Evolutionary conservation across 2,113 vertebrate genomes (phyloP), one percentile per base, ranked within the genome.

Genomic region (Lycocorax pyrrhopterus): DNA sequence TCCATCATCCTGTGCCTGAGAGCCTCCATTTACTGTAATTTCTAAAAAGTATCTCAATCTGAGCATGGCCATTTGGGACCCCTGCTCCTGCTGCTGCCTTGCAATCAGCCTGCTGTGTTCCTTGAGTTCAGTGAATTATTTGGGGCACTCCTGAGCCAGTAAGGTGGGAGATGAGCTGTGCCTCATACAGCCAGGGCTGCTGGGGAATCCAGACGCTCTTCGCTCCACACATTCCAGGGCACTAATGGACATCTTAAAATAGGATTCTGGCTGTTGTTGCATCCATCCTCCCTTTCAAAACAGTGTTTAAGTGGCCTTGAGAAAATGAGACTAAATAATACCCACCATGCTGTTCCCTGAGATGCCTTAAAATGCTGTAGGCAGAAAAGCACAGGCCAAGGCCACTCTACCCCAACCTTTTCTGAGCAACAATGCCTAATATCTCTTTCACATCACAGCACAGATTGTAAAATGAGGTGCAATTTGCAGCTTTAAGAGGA

Each of bases 311-410:
- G 64, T 78, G 55, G 71, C 60, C 77, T 71, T 72, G 74, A 96
- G 88, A 94, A 97, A 96, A 96, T 89, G 87, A 96, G 83, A 95
- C 87, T 64, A 93, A 90, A 91, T 94, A 93, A 96, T 83, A 91
- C 67, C 66, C 29, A 37, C 83, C 33, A 30, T 51, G 83, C 39
- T 92, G 85, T 96, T 95, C 67, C 35, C 79, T 0, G 4, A 95
- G 76, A 89, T 2, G 7, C 35, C 75, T 94, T 72, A 87, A 96
- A 97, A 84, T 59, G 63, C 41, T 66, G 53, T 20, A 89, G 60
- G 58, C 63, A 91, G 84, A 93, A 71, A 85, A 58, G 51, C 27
- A 2, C 67, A 84, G 74, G 62, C 49, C 93, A 77, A 96, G 53
- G 68, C 89, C 90, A 76, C 72, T 95, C 93, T 91, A 95, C 51